Evolutionary conservation across 1,140 invertebrate genomes (phyloP), one percentile per base, ranked within the genome.

Genomic region (Macrocentrus cingulum): DNA sequence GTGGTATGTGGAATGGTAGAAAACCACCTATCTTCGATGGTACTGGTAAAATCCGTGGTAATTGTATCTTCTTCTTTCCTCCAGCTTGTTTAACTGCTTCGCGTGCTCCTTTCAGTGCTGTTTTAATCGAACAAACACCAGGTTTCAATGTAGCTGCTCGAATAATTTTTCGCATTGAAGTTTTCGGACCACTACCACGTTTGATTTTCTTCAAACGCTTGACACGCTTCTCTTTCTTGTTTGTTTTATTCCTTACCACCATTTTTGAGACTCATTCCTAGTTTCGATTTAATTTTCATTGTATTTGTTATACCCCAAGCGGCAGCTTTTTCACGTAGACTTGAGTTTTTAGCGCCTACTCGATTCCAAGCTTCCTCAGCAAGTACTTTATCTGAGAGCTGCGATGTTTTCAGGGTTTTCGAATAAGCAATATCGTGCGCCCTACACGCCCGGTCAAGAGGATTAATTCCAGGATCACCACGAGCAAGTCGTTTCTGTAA

Each of bases 301-400:
- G 54, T 53, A 11, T 66, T 68, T 1, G 69, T 66, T 6, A 72
- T 67, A 13, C 53, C 46, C 60, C 58, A 74, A 15, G 71, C 69
- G 41, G 66, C 63, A 29, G 62, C 46, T 67, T 68, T 73, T 63
- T 74, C 74, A 25, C 57, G 57, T 6, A 73, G 42, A 56, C 37
- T 63, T 36, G 72, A 61, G 56, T 81, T 69, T 63, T 64, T 71
- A 16, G 75, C 61, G 56, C 67, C 66, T 16, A 78, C 65, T 59
- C 70, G 62, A 50, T 67, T 23, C 73, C 70, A 76, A 39, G 77
- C 78, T 60, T 67, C 61, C 68, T 80, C 76, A 37, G 78, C 79
- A 59, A 61, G 53, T 60, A 76, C 19, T 59, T 66, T 62, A 69
- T 80, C 77, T 34, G 78, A 79, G 60, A 59, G 53, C 61, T 75